A percentile compares a stretch with the other conserved stretches of the same genome.
Evolutionary conservation across 2,113 vertebrate genomes (phyloP).

Genomic region (Hemibagrus wyckioides): DNA sequence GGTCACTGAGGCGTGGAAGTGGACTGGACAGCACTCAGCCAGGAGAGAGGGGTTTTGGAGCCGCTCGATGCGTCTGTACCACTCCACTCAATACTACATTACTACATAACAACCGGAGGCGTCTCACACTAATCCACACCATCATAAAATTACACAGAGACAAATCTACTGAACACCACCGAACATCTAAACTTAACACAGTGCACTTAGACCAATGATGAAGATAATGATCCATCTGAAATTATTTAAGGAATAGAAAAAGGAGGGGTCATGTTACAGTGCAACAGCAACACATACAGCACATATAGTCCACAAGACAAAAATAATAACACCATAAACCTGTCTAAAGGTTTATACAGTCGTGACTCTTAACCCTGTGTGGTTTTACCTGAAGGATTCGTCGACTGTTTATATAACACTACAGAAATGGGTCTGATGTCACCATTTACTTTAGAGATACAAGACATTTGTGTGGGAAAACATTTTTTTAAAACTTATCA

Average conservation of each 20-base stretch:
- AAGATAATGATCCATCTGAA: neutral
- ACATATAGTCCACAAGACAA: no score
- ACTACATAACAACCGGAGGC: conserved; percentile 11
- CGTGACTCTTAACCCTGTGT: no score
- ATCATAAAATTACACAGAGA: neutral
- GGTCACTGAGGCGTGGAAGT: conserved; percentile 68
- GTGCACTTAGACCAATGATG: neutral
- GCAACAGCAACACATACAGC: neutral
- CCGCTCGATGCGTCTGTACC: conserved; percentile 39
- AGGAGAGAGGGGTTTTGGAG: conserved; percentile 42
- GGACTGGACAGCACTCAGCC: conserved; percentile 62
- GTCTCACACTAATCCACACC: neutral
- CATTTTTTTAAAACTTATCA: no score
- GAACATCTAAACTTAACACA: conserved; percentile 42
- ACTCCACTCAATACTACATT: conserved; percentile 31
- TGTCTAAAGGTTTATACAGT: no score
- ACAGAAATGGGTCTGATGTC: no score
- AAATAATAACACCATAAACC: no score
- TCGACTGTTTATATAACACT: no score
- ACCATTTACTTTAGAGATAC: no score
- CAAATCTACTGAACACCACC: neutral
- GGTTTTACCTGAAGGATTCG: no score
- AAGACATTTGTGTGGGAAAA: no score
- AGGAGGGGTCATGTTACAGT: neutral
- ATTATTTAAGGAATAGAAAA: neutral